Percentiles rank a stretch among this genome's conserved stretches.
Evolutionary conservation across 2,113 vertebrate species (phyloP).

Genomic region (Microcebus griseorufus): DNA sequence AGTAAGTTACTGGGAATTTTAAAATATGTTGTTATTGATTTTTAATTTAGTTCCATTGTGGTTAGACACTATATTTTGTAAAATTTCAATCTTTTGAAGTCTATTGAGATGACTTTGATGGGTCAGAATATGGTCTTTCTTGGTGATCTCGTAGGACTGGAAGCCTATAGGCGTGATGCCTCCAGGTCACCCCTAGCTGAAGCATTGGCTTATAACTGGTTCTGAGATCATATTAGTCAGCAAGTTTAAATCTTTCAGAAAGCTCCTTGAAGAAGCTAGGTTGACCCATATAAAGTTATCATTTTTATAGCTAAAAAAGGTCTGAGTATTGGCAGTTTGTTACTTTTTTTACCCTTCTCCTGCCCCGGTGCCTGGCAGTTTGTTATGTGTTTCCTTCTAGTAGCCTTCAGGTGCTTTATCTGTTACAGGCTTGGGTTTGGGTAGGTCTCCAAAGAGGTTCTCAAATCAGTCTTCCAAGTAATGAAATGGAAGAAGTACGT

Average conservation of each 20-base stretch:
- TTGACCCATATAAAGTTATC: not conserved
- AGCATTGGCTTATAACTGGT: not conserved
- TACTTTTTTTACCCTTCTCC: not conserved
- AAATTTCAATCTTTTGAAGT: not conserved
- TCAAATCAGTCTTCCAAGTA: not conserved
- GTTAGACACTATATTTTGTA: not conserved
- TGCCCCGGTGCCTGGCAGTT: not conserved
- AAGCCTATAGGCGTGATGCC: not conserved
- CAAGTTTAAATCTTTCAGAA: not conserved
- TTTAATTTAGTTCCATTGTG: constrained; percentile 4
- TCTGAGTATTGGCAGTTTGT: not conserved
- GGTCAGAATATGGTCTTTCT: not conserved
- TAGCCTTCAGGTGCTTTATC: not conserved
- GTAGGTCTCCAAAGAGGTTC: constrained; percentile 7
- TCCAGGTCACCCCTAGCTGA: not conserved
- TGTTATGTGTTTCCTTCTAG: not conserved
- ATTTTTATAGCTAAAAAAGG: constrained; percentile 2
- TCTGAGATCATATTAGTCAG: not conserved
- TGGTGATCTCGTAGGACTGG: not conserved
- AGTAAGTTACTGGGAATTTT: not conserved
- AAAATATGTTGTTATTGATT: not conserved
- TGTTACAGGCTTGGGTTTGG: not conserved
- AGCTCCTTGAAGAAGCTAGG: not conserved
- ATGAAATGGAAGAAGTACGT: not conserved
- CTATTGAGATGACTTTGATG: not conserved